Evolutionary conservation across 2,113 vertebrate genomes (phyloP).

Genomic region (Albula goreensis): DNA sequence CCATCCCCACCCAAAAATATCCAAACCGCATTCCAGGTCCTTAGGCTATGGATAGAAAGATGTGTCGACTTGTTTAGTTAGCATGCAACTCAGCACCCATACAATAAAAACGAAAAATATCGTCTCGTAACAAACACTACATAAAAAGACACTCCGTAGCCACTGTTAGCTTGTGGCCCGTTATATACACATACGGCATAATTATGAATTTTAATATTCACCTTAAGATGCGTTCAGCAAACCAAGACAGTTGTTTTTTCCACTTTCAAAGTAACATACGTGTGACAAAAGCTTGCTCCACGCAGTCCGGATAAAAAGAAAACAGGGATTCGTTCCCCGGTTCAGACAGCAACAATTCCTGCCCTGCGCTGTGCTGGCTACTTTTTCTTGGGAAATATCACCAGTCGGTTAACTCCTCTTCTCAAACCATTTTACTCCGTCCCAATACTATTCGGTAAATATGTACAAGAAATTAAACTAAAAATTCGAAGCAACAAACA

Average conservation of each 20-base stretch:
- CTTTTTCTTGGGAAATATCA: background rate
- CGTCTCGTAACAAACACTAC: background rate
- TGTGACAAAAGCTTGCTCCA: background rate
- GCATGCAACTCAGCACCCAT: background rate
- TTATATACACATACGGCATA: background rate
- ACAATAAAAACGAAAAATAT: background rate
- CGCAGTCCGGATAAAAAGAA: background rate
- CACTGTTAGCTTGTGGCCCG: background rate
- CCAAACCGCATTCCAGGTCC: constrained; percentile 4
- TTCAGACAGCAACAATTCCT: background rate
- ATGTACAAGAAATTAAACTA: background rate
- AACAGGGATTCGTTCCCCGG: background rate
- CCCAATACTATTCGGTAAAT: background rate
- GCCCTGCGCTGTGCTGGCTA: background rate
- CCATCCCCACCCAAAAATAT: constrained; percentile 1
- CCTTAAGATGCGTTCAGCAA: background rate
- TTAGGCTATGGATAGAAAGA: background rate
- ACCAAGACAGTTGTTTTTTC: background rate
- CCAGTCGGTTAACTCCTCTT: constrained; percentile 4
- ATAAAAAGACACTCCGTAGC: background rate
- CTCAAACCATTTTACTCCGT: background rate
- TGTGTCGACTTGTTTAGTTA: background rate
- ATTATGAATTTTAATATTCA: background rate
- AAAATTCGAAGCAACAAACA: background rate
- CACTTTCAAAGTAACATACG: background rate